A percentile compares a stretch with the other conserved stretches of the same genome.
Conservation (phyloP, 2,113 vertebrate species). For the Sula dactylatra region DNA sequence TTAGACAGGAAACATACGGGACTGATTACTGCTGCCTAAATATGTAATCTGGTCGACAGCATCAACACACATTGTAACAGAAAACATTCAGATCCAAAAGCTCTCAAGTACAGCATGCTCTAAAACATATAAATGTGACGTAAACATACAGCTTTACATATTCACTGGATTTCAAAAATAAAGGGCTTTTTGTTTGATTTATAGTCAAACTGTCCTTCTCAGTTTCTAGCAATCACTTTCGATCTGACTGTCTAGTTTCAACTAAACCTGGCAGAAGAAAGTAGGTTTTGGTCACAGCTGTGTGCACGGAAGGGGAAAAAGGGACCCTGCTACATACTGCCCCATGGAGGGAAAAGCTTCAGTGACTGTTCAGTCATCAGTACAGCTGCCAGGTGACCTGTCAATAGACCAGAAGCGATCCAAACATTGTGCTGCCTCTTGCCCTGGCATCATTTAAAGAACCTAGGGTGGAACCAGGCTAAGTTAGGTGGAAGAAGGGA, state of each 20-base stretch:
- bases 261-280: neutral
- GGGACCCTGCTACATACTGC: neutral
- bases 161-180: neutral
- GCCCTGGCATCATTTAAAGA: neutral
- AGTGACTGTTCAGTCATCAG: neutral
- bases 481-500: neutral
- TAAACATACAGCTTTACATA: neutral
- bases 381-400: neutral
- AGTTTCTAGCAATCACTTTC: neutral
- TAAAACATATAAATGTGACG: neutral
- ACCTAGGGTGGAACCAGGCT: neutral
- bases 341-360: neutral
- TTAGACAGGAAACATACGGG: neutral
- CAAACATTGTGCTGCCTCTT: neutral
- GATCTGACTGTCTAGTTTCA: neutral
- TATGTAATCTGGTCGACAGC: neutral
- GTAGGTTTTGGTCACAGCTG: neutral
- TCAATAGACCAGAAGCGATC: fast-evolving
- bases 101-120: neutral
- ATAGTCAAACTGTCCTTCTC: neutral
- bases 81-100: neutral
- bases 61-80: neutral
- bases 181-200: neutral
- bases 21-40: neutral
- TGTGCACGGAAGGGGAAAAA: neutral